Percentiles rank a stretch among this genome's conserved stretches.
Evolutionary conservation across 2,888 invertebrate genomes (phyloP).

Genomic region (Tachystola acroxantha): DNA sequence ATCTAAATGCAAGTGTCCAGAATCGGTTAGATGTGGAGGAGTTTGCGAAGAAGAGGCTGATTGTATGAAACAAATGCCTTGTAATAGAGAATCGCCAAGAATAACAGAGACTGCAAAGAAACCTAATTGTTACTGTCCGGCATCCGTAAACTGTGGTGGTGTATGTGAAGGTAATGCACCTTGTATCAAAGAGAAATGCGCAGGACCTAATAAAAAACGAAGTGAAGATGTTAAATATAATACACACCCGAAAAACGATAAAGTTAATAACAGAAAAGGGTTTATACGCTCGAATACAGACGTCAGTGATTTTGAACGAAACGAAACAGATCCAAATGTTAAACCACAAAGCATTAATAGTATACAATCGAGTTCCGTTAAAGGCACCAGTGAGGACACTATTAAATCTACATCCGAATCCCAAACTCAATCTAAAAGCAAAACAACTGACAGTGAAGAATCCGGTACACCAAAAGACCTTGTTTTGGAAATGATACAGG

Average conservation of each 20-base stretch:
- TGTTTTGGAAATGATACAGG: constrained; percentile 53
- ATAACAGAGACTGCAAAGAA: not conserved
- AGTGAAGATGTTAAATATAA: not conserved
- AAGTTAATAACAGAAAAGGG: not conserved
- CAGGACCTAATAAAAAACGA: not conserved
- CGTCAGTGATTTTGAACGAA: not conserved
- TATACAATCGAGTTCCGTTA: not conserved
- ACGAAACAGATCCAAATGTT: not conserved
- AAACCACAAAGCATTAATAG: not conserved
- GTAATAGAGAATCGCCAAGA: not conserved
- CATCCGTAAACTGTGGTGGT: not conserved
- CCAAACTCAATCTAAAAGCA: constrained; percentile 7
- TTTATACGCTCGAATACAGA: not conserved
- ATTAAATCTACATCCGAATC: constrained; percentile 6
- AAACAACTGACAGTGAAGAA: not conserved
- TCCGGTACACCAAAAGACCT: constrained; percentile 29
- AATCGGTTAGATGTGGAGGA: constrained; percentile 4
- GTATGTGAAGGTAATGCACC: not conserved
- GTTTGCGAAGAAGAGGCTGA: not conserved
- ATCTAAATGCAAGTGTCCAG: constrained; percentile 1
- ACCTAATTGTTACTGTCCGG: not conserved
- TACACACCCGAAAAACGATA: not conserved
- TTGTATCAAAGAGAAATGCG: not conserved
- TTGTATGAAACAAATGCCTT: constrained; percentile 3
- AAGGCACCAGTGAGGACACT: not conserved